A percentile compares a stretch with the other conserved stretches of the same genome.
phyloP scores from a whole-genome alignment of 2,888 invertebrate genomes.

The Rhagophthalmus giganteus region DNA sequence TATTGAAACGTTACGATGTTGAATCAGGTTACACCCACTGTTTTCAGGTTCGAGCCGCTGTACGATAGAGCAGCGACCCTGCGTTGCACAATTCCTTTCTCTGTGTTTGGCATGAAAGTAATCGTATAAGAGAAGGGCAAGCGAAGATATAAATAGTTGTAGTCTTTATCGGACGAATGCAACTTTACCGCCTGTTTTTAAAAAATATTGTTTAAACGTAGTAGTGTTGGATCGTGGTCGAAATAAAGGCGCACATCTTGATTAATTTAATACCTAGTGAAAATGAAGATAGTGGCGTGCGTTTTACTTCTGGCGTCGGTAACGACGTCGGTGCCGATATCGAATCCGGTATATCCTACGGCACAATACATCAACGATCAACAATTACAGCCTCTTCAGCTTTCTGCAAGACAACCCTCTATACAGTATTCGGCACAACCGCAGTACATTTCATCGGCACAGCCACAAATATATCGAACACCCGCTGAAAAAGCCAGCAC shows the following conservation, averaged over 20 bases:
- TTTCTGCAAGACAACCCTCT: conserved; percentile 55
- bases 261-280: too few species aligned
- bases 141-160: conserved; percentile 34
- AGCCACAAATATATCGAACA: neutral
- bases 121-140: conserved; percentile 32
- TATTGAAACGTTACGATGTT: conserved; percentile 1
- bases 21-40: conserved; percentile 20
- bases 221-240: too few species aligned
- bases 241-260: too few species aligned
- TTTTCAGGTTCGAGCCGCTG: conserved; percentile 4
- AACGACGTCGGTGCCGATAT: conserved; percentile 23
- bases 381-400: conserved; percentile 58
- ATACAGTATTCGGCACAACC: conserved; percentile 37
- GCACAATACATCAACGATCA: conserved; percentile 53
- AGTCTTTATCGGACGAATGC: conserved; percentile 12
- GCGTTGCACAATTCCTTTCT: conserved; percentile 38
- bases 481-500: neutral
- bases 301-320: conserved; percentile 21
- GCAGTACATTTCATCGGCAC: too few species aligned
- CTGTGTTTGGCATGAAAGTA: conserved; percentile 34
- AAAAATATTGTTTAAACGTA: too few species aligned
- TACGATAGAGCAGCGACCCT: conserved; percentile 34
- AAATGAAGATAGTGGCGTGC: conserved; percentile 19
- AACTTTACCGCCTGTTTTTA: conserved; percentile 7
- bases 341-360: conserved; percentile 26